Evolutionary conservation across 2,113 vertebrate species (phyloP).

Genomic region (Lepus americanus): DNA sequence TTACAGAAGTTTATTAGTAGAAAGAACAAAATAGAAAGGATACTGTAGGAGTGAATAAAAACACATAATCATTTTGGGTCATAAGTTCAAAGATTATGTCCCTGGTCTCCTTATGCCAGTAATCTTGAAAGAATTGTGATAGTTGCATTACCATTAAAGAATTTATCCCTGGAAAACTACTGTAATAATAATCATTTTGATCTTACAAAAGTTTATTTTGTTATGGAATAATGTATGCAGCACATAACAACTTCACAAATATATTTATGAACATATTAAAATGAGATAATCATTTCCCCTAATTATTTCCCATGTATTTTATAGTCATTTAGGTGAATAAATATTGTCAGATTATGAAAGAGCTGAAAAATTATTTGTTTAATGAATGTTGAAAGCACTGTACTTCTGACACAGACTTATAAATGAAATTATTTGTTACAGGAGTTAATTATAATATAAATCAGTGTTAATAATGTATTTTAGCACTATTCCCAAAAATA

Average conservation of each 20-base stretch:
- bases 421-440: conserved; percentile 29
- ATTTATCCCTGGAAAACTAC: conserved; percentile 25
- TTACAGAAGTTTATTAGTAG: conserved; percentile 29
- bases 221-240: neutral
- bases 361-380: conserved; percentile 52
- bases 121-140: conserved; percentile 10
- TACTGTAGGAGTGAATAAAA: conserved; percentile 26
- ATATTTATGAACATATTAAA: conserved; percentile 55
- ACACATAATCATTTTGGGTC: conserved; percentile 39
- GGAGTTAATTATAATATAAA: conserved; percentile 60
- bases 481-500: conserved; percentile 46
- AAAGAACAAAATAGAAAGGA: conserved; percentile 55
- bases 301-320: conserved; percentile 35
- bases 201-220: conserved; percentile 48
- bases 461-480: conserved; percentile 56
- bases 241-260: conserved; percentile 41
- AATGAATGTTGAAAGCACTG: conserved; percentile 47
- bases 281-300: conserved; percentile 45
- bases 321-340: conserved; percentile 43
- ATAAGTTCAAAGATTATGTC: conserved; percentile 23
- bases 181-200: conserved; percentile 14
- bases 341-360: conserved; percentile 53
- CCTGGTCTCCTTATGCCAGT: neutral
- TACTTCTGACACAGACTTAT: conserved; percentile 48
- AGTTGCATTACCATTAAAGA: conserved; percentile 35